phyloP scores from a whole-genome alignment of 1,140 invertebrate genomes.

The Mactra quadrangularis region DNA sequence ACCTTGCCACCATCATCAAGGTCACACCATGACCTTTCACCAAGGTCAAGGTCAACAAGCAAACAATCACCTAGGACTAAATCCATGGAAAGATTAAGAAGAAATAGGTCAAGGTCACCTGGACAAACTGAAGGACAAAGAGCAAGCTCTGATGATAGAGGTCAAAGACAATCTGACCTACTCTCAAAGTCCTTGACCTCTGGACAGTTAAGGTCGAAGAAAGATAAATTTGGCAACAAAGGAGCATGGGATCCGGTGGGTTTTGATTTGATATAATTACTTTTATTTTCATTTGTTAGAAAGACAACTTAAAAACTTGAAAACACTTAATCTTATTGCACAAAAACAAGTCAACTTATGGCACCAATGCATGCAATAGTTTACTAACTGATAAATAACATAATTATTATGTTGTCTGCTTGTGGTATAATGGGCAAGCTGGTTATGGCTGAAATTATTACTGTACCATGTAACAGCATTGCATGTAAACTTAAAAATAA shows the following conservation, averaged over 20 bases:
- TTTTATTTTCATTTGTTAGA: too few species aligned
- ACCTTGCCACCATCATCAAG: conserved; percentile 26
- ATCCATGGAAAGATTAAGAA: conserved; percentile 20
- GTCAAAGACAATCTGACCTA: background rate
- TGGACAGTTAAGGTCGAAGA: conserved; percentile 44
- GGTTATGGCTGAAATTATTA: too few species aligned
- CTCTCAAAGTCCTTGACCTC: conserved; percentile 58
- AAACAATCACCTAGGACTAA: background rate
- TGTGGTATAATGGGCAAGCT: too few species aligned
- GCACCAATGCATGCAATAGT: too few species aligned
- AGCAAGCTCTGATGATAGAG: background rate
- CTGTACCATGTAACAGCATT: too few species aligned
- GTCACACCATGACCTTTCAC: conserved; percentile 46
- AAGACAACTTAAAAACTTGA: too few species aligned
- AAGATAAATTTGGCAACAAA: conserved; percentile 48
- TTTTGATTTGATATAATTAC: background rate
- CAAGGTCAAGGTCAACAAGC: conserved; percentile 42
- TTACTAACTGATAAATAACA: too few species aligned
- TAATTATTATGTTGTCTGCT: too few species aligned
- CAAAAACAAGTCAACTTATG: too few species aligned
- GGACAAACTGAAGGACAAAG: background rate
- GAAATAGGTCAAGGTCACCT: conserved; percentile 45
- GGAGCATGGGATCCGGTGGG: conserved; percentile 56
- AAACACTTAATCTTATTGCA: too few species aligned
- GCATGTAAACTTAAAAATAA: too few species aligned